Conservation (phyloP, 2,888 invertebrate genomes). For the Drosophila affinis region DNA sequence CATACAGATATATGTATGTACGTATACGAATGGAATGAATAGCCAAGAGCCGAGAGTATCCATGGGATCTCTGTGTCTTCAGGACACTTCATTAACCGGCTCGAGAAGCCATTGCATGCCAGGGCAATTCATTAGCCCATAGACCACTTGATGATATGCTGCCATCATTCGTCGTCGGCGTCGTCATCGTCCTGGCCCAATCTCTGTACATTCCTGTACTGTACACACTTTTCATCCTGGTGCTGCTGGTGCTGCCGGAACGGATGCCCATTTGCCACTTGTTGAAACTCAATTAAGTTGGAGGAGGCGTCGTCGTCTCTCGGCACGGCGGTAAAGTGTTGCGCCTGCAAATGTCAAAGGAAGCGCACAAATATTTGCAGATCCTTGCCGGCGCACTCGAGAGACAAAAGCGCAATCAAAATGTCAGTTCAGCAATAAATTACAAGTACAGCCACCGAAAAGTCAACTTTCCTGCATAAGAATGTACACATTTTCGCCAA, state of each 20-base stretch:
- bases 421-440: constrained; percentile 69
- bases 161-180: neutral
- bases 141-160: constrained; percentile 6
- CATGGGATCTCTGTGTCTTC: neutral
- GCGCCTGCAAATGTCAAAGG: constrained; percentile 45
- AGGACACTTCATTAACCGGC: constrained; percentile 25
- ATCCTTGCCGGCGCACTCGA: constrained; percentile 46
- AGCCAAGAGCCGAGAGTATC: neutral
- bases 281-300: constrained; percentile 70
- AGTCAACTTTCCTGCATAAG: constrained; percentile 46
- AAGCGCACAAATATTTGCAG: constrained; percentile 69
- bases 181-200: neutral
- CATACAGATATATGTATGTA: neutral
- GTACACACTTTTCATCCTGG: constrained; percentile 20
- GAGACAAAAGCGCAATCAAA: constrained; percentile 65
- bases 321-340: constrained; percentile 38
- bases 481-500: constrained; percentile 25
- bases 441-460: constrained; percentile 18
- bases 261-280: constrained; percentile 38
- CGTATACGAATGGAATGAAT: neutral
- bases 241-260: neutral
- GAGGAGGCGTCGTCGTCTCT: constrained; percentile 14
- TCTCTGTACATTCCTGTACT: constrained; percentile 8
- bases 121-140: constrained; percentile 32
- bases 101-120: constrained; percentile 14